Evolutionary conservation across 2,888 invertebrate species (phyloP).

Genomic region (Corbicula japonica): DNA sequence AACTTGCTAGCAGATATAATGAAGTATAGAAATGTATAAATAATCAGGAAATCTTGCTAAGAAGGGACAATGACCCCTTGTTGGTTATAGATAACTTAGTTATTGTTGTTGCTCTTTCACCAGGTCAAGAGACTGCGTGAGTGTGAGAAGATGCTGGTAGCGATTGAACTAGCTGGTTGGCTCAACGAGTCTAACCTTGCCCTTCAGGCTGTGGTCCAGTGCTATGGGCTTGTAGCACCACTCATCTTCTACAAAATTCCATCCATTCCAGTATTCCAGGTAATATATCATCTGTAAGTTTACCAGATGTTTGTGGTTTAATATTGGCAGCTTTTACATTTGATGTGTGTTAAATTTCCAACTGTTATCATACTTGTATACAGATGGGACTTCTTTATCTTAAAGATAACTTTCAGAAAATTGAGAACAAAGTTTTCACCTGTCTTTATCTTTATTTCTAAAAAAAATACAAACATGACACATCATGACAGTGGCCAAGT

Average conservation of each 20-base stretch:
- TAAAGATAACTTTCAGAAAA: no score
- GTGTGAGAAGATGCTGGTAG: slow-evolving; percentile 86
- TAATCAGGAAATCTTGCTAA: no score
- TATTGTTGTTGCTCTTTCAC: slow-evolving; percentile 32
- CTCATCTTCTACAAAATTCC: slow-evolving; percentile 85
- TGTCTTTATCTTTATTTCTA: neutral
- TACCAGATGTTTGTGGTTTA: no score
- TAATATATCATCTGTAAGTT: slow-evolving; percentile 60
- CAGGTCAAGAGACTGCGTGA: slow-evolving; percentile 83
- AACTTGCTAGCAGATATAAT: no score
- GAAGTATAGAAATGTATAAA: no score
- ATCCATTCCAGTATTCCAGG: slow-evolving; percentile 83
- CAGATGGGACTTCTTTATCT: no score
- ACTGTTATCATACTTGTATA: no score
- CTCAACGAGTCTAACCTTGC: slow-evolving; percentile 85
- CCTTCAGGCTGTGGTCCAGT: slow-evolving; percentile 85
- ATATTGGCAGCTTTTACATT: no score
- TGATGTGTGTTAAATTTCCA: no score
- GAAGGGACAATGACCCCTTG: no score
- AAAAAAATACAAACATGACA: neutral
- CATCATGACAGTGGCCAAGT: neutral
- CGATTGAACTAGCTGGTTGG: slow-evolving; percentile 85
- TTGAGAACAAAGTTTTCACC: no score
- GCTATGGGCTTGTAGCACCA: slow-evolving; percentile 86
- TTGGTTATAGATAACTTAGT: no score